Conservation (phyloP, 2,797 vertebrate genomes). For the Helicolenus hilgendorfi region DNA sequence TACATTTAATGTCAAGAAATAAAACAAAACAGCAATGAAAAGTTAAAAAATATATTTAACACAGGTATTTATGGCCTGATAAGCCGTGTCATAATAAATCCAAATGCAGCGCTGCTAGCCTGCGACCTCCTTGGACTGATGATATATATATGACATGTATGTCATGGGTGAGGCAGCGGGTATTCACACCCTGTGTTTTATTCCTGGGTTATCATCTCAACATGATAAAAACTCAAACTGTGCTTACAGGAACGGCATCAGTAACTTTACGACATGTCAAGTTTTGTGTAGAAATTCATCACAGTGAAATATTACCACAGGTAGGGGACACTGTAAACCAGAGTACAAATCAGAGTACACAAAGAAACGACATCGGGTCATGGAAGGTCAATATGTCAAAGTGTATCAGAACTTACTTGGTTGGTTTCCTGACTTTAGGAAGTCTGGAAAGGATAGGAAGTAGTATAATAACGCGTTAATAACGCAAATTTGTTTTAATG, state of each 20-base stretch:
- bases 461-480: too few relatives aligned
- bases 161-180: background rate
- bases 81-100: constrained; percentile 3
- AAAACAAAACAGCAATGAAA: background rate
- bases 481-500: too few relatives aligned
- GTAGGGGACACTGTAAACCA: background rate
- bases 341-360: background rate
- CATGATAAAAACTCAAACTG: constrained; percentile 42
- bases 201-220: constrained; percentile 15
- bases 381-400: constrained; percentile 5
- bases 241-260: constrained; percentile 3
- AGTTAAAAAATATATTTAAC: background rate
- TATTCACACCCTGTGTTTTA: constrained; percentile 38
- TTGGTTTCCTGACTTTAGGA: background rate
- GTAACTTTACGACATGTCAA: constrained; percentile 36
- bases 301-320: constrained; percentile 53
- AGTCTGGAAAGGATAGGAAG: background rate
- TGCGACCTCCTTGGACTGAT: background rate
- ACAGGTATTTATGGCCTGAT: constrained; percentile 5
- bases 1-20: background rate
- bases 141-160: constrained; percentile 47
- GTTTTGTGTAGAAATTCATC: constrained; percentile 65
- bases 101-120: background rate
- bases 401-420: background rate
- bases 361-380: background rate